A percentile compares a stretch with the other conserved stretches of the same genome.
These are phyloP conservation scores for Toxonevra muliebris DNA, from an alignment of 2,888 invertebrate genomes.

Conservation along the genomic window DNA sequence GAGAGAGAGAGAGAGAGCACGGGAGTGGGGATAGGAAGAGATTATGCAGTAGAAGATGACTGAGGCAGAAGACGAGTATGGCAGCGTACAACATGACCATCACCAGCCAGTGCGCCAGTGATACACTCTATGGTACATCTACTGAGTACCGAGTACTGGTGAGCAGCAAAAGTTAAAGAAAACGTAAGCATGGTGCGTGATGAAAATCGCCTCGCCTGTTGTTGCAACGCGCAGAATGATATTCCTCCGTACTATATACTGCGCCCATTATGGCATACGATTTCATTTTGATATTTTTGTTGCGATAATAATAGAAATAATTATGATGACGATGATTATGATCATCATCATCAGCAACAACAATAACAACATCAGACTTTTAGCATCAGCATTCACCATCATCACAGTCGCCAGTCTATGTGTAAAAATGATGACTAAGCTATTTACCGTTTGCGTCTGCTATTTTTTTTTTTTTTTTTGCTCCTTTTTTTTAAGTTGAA, in stretches of 20 bases:
- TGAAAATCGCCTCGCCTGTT: too few relatives aligned
- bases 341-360: constrained; percentile 1
- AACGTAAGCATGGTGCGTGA: too few relatives aligned
- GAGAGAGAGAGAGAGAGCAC: not conserved
- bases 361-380: too few relatives aligned
- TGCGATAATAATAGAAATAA: constrained; percentile 21
- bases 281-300: constrained; percentile 19
- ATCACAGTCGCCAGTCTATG: not conserved
- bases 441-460: constrained; percentile 57
- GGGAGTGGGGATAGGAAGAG: too few relatives aligned
- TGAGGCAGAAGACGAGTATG: too few relatives aligned
- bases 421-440: constrained; percentile 46
- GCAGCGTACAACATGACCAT: not conserved
- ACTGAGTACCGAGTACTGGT: too few relatives aligned
- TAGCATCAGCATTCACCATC: constrained; percentile 2
- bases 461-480: too few relatives aligned
- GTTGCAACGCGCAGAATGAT: too few relatives aligned
- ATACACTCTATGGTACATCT: not conserved
- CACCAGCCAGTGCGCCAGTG: not conserved
- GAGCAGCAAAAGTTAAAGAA: too few relatives aligned
- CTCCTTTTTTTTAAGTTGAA: too few relatives aligned
- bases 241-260: too few relatives aligned
- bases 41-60: too few relatives aligned
- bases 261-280: not conserved
- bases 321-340: constrained; percentile 14